These are phyloP conservation scores for Pituophis catenifer DNA, from an alignment of 2,113 vertebrate genomes.

Conservation along the genomic window DNA sequence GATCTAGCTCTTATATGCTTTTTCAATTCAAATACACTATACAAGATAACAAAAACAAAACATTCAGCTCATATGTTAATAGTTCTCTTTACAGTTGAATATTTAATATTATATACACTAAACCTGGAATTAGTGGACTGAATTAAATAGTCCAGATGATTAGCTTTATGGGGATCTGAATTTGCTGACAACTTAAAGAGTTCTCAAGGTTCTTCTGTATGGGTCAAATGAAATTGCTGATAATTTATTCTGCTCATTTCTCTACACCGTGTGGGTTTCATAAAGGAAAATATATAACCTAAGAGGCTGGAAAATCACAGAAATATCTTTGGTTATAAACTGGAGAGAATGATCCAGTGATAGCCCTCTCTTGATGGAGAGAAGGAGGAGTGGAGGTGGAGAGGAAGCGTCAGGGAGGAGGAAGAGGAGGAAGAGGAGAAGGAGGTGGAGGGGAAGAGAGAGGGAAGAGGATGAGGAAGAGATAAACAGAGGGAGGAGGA, in stretches of 20 bases:
- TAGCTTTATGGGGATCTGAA: slow-evolving; percentile 41
- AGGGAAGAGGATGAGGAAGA: no score
- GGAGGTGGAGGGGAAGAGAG: no score
- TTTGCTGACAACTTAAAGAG: slow-evolving; percentile 52
- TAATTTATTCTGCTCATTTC: slow-evolving; percentile 50
- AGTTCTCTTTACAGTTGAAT: slow-evolving; percentile 48
- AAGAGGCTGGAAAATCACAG: not conserved
- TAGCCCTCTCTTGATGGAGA: not conserved
- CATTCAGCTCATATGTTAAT: slow-evolving; percentile 60
- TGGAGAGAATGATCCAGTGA: not conserved
- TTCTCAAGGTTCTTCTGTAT: slow-evolving; percentile 50
- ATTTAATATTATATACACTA: slow-evolving; percentile 49
- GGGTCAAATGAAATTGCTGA: slow-evolving; percentile 59
- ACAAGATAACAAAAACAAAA: slow-evolving; percentile 59
- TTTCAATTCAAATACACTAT: slow-evolving; percentile 55
- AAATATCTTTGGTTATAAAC: not conserved
- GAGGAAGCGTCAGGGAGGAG: no score
- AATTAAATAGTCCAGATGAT: slow-evolving; percentile 53
- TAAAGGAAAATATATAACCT: not conserved
- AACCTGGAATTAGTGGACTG: slow-evolving; percentile 48
- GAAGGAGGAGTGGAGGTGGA: not conserved
- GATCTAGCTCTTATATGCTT: slow-evolving; percentile 39
- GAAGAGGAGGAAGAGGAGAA: no score
- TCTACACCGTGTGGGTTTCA: not conserved
- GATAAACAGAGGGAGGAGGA: no score